Evolutionary conservation across 2,113 vertebrate species (phyloP).

Genomic region (Oxyruncus cristatus): DNA sequence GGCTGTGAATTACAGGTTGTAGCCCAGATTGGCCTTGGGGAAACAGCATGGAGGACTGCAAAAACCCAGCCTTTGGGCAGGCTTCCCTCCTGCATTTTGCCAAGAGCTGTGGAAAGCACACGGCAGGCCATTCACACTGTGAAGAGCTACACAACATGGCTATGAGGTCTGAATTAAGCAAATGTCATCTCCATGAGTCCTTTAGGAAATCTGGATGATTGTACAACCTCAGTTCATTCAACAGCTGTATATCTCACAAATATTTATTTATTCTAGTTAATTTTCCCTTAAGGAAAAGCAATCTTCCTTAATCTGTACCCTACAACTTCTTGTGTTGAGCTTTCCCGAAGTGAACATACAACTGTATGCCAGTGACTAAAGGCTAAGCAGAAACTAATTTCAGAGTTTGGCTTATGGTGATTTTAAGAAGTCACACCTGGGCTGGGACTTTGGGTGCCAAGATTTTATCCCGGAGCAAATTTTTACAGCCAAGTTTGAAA

Average conservation of each 20-base stretch:
- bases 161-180: neutral
- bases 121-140: neutral
- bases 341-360: neutral
- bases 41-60: neutral
- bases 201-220: neutral
- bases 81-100: neutral
- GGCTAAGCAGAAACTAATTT: slow-evolving; percentile 24
- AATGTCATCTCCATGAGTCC: neutral
- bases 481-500: slow-evolving; percentile 2
- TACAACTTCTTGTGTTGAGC: neutral
- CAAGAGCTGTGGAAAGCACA: neutral
- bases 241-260: neutral
- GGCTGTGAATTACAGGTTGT: neutral
- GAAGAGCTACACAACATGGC: neutral
- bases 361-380: neutral
- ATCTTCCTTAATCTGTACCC: neutral
- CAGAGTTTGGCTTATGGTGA: neutral
- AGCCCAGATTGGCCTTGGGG: neutral
- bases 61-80: neutral
- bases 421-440: slow-evolving; percentile 39
- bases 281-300: neutral
- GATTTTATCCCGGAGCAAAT: neutral
- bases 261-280: neutral
- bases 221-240: neutral
- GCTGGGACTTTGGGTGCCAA: neutral